Percentiles rank a stretch among this genome's conserved stretches.
Conservation (phyloP, 2,797 vertebrate genomes). For the Sphenodon punctatus region DNA sequence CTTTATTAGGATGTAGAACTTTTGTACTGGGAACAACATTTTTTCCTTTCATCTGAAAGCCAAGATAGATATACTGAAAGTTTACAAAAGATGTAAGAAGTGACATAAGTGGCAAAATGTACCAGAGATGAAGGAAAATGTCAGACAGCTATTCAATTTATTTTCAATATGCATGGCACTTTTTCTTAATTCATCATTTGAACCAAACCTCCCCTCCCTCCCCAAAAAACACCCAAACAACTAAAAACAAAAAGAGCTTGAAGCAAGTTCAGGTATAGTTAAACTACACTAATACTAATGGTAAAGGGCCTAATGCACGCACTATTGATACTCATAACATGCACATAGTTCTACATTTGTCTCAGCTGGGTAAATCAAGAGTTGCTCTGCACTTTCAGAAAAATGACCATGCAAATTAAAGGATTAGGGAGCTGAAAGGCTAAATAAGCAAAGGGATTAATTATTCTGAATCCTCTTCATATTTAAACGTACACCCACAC, state of each 20-base stretch:
- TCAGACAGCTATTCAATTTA: too few species aligned
- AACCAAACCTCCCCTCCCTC: not conserved
- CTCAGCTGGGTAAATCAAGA: not conserved
- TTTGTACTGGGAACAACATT: constrained; percentile 68
- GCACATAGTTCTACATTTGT: not conserved
- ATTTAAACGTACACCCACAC: too few species aligned
- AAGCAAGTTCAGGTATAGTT: not conserved
- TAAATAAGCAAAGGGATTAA: too few species aligned
- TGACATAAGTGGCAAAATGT: not conserved
- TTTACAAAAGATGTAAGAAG: not conserved
- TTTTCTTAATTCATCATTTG: too few species aligned
- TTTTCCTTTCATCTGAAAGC: constrained; percentile 80
- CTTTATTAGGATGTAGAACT: constrained; percentile 74
- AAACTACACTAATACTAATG: not conserved
- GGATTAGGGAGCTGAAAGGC: too few species aligned
- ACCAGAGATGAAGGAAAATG: not conserved
- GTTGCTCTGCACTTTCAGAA: not conserved
- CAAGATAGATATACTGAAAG: not conserved
- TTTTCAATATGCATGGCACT: too few species aligned
- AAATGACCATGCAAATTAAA: not conserved
- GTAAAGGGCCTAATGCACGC: not conserved
- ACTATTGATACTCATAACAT: not conserved
- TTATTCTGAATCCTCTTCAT: too few species aligned
- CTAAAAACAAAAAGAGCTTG: too few species aligned
- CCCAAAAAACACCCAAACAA: too few species aligned